Base-by-base conservation (phyloP, 2,888 invertebrate genomes). In the Aleiodes leptofemur region DNA sequence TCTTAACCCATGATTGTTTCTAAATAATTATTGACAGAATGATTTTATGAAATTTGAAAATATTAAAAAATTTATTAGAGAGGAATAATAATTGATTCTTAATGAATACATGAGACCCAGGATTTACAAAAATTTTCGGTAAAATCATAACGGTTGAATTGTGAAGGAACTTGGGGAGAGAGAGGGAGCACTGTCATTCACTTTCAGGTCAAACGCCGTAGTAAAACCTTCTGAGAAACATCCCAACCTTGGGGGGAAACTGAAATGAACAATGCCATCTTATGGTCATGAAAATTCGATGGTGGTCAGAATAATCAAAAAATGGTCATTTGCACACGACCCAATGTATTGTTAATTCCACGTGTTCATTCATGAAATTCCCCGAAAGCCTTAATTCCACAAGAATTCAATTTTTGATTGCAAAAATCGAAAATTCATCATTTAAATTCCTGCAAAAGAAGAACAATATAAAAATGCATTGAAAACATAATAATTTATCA, bases 141-240 rank as follows among this genome's bases (percentile, higher is more conserved):
- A 72, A 74, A 80, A 81, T 82, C 73, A 74, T 80, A 80, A 81
- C 81, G 81, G 80, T 80, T 77, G 38, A 80, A 81, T 82, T 79
- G 76, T 57, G 80, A 79, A 48, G 64, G 64, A 34, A 3, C 43
- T 11, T 48, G 43, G 9, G 14, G 5, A 5, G 8, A 2, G 34
- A 4, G 43, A 3, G 14, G 5, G 3, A 2, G 6, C 29, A 43
- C 43, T 29, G 57, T 23, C 29, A 75, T 69, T 48, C 61, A 68
- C 56, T 55, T 68, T 73, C 61, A 61, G 70, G 66, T 56, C 70
- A 72, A 76, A 75, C 61, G 68, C 61, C 14, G 61, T 61, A 61
- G 64, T 76, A 69, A 77, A 80, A 78, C 80, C 81, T 83, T 83
- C 82, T 78, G 43, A 79, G 83, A 83, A 83, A 76, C 66, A 74